Conservation (phyloP, 1,140 invertebrate genomes). For the Drosophila punjabiensis region DNA sequence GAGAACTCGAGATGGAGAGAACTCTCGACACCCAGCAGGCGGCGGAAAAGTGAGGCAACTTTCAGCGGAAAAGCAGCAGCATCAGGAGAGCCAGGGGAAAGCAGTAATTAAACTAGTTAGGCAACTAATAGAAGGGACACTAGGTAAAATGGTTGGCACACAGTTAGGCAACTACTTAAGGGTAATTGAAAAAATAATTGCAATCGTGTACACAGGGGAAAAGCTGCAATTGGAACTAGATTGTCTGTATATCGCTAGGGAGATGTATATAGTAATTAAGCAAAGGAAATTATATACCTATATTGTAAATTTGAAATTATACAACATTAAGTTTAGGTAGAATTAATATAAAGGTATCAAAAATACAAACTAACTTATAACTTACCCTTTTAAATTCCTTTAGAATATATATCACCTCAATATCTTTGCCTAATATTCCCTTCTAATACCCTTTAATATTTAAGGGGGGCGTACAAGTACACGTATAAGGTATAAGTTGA, state of each 20-base stretch:
- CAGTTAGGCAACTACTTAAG: constrained; percentile 20
- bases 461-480: background rate
- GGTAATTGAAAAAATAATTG: constrained; percentile 43
- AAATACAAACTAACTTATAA: background rate
- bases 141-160: constrained; percentile 6
- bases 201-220: background rate
- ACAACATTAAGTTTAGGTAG: background rate
- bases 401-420: background rate
- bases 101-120: constrained; percentile 46
- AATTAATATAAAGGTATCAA: too few species aligned
- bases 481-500: constrained; percentile 40
- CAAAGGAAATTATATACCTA: rapidly evolving
- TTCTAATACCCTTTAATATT: background rate
- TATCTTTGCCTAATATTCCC: background rate
- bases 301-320: background rate
- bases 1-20: constrained; percentile 8
- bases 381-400: background rate
- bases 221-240: background rate
- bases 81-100: constrained; percentile 3
- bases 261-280: background rate
- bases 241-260: background rate
- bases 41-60: constrained; percentile 23
- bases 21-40: constrained; percentile 43
- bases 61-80: constrained; percentile 19
- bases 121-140: constrained; percentile 35